A percentile compares a stretch with the other conserved stretches of the same genome.
Evolutionary conservation across 2,888 invertebrate species (phyloP).

Genomic region (Crematogaster levior): DNA sequence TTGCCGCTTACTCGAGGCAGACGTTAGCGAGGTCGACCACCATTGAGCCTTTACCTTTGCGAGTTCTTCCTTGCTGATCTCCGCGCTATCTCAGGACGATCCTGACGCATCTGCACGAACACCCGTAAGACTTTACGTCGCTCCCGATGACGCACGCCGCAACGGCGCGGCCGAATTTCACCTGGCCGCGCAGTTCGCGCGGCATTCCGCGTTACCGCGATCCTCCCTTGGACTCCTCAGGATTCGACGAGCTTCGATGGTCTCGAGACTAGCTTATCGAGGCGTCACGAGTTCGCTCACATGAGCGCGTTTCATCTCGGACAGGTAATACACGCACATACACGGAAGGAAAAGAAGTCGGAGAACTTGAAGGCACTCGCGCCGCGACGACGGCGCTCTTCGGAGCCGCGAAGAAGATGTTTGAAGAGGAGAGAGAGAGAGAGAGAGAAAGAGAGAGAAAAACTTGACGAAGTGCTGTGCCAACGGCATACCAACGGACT

Average conservation of each 20-base stretch:
- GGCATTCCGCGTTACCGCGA: constrained; percentile 33
- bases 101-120: background rate
- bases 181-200: constrained; percentile 30
- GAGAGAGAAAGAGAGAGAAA: background rate
- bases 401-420: background rate
- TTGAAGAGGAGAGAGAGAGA: background rate
- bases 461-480: background rate
- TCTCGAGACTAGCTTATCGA: background rate
- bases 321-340: no score
- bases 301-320: constrained; percentile 9
- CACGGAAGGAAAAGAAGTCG: background rate
- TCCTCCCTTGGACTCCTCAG: background rate
- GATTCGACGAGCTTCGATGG: background rate
- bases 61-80: background rate
- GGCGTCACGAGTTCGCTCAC: background rate
- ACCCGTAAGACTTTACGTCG: background rate
- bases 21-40: no score
- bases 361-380: background rate
- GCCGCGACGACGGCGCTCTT: constrained; percentile 2
- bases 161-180: constrained; percentile 42
- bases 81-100: background rate
- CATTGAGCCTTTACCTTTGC: constrained; percentile 3
- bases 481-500: constrained; percentile 58
- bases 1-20: background rate
- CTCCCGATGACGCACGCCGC: constrained; percentile 21